These are phyloP conservation scores for Cheilosia variabilis DNA, from an alignment of 2,888 invertebrate species.

Conservation along the genomic window DNA sequence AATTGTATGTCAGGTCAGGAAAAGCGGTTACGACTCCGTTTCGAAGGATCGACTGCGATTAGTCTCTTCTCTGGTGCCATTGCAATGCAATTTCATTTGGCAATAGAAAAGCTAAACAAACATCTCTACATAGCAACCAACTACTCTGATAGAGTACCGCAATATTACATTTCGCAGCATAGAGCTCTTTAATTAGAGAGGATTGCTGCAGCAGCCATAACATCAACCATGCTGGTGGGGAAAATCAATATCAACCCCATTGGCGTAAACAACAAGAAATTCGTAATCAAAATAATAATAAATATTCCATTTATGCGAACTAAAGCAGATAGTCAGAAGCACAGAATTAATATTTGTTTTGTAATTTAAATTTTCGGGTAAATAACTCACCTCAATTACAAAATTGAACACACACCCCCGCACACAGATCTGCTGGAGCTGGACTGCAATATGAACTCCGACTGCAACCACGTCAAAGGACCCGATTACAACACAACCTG, in stretches of 20 bases:
- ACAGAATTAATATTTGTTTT: constrained; percentile 36
- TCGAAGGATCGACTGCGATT: neutral
- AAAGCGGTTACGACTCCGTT: neutral
- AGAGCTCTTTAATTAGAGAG: neutral
- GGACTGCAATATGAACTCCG: constrained; percentile 76
- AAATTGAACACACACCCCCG: constrained; percentile 24
- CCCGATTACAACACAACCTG: constrained; percentile 77
- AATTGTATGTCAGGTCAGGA: neutral
- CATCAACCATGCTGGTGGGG: neutral
- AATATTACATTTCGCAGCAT: neutral
- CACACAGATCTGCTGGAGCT: constrained; percentile 79
- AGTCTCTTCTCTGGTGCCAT: neutral
- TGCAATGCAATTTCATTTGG: constrained; percentile 1
- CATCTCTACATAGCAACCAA: neutral
- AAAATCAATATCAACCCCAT: too few relatives aligned
- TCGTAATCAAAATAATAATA: constrained; percentile 8
- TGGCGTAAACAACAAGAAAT: neutral
- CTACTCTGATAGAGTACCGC: neutral
- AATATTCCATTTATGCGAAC: constrained; percentile 13
- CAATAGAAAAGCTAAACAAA: neutral
- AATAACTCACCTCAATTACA: constrained; percentile 39
- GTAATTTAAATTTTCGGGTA: constrained; percentile 23
- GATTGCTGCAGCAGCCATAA: neutral
- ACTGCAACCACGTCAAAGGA: constrained; percentile 78
- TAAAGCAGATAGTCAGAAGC: constrained; percentile 1